These are phyloP conservation scores for Pyrgus malvae DNA, from an alignment of 2,888 invertebrate species.

Conservation along the genomic window DNA sequence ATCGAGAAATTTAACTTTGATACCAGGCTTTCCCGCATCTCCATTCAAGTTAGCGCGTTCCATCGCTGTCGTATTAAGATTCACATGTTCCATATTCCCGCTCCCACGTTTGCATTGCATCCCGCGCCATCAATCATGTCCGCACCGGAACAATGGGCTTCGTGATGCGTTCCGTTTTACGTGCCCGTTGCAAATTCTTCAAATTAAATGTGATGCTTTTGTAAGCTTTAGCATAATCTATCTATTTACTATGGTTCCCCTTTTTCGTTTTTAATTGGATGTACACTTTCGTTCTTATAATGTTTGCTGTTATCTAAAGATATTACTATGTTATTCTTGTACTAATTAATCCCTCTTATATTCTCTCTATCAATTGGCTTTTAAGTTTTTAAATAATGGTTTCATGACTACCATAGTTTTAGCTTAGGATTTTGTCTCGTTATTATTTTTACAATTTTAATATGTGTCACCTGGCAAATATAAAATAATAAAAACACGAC, in stretches of 20 bases:
- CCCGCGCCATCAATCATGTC: slow-evolving; percentile 58
- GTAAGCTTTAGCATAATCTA: background rate
- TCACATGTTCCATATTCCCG: slow-evolving; percentile 72
- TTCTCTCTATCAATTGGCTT: no score
- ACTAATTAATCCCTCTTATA: no score
- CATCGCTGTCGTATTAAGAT: slow-evolving; percentile 34
- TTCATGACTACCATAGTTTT: no score
- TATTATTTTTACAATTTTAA: no score
- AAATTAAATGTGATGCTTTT: slow-evolving; percentile 34
- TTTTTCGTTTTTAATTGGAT: no score
- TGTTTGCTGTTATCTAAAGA: no score
- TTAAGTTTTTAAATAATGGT: no score
- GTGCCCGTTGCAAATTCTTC: slow-evolving; percentile 49
- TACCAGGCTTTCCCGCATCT: background rate
- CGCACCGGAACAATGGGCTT: slow-evolving; percentile 53
- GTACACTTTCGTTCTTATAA: no score
- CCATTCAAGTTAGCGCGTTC: slow-evolving; percentile 2
- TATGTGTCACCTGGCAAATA: slow-evolving; percentile 33
- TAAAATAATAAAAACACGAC: slow-evolving; percentile 32
- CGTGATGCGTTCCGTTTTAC: slow-evolving; percentile 46
- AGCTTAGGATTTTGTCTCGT: no score
- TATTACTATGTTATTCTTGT: no score
- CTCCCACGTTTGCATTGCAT: slow-evolving; percentile 61
- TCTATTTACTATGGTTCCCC: background rate
- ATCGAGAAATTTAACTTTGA: background rate